Base-by-base conservation (phyloP, 2,888 invertebrate genomes). In the Sarcophaga caerulescens region DNA sequence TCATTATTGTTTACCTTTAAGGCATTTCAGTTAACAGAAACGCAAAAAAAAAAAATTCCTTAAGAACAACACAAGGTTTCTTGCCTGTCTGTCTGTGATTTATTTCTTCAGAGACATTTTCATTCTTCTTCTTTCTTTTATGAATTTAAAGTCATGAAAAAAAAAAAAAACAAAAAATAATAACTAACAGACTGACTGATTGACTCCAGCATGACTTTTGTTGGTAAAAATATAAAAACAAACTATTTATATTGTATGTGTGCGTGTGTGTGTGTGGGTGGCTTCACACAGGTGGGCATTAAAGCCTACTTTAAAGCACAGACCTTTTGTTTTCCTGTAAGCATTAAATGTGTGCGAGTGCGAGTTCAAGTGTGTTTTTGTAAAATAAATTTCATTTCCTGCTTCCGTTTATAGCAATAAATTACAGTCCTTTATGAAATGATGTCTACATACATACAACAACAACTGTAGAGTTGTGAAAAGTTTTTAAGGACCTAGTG, bases 301-400 rank as follows among this genome's bases (percentile, higher is more conserved):
- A 12, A 52, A 52, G 52, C 52, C 17, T 17, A 52, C 52, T 4
- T 52, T 52, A 52, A 52, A 17, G 17, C 17, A 14, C 17, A 17
- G 17, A 17, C 4, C 17, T 52, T 52, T 52, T 35, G 35, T 35
- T 2, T 35, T 35, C 35, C 35, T 1, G 35, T 35, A 2, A 8
- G 35, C 35, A 35, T 35, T 35, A 35, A 35, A 35, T 35, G 35
- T 35, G 8, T 35, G 35, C 35, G 35, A 35, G 52, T 52, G 52
- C 5, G 17, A 52, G 17, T 52, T 12, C 52, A 52, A 52, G 52
- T 52, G 14, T 52, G 52, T 52, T 14, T 52, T 52, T 12, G 17
- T 21, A 59, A 11, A 45, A 62, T 63, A 19, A 70, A 19, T 69
- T 63, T 70, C 12, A 70, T 70, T 62, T 70, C 47, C 47, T 47